These are phyloP conservation scores for Leucania comma DNA, from an alignment of 2,888 invertebrate species.

Conservation along the genomic window DNA sequence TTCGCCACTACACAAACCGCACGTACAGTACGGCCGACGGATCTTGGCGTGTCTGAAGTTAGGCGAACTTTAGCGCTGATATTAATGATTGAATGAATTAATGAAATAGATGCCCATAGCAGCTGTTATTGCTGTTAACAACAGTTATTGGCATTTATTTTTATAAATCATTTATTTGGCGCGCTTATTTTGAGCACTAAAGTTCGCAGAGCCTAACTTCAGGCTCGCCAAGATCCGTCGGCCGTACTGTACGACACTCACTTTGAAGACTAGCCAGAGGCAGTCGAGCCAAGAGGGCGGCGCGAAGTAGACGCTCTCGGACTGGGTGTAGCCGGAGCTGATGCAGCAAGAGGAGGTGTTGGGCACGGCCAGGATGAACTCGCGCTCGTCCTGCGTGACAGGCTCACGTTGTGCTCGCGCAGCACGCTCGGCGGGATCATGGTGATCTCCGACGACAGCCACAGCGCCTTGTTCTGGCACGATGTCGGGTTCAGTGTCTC, in stretches of 20 bases:
- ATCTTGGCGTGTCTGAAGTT: too few species aligned
- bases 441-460: slow-evolving; percentile 97
- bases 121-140: too few species aligned
- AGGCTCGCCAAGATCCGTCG: too few species aligned
- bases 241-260: slow-evolving; percentile 74
- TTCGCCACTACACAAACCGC: too few species aligned
- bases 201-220: too few species aligned
- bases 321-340: slow-evolving; percentile 96
- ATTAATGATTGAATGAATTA: too few species aligned
- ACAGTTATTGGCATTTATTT: too few species aligned
- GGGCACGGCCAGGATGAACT: slow-evolving; percentile 97
- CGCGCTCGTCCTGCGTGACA: slow-evolving; percentile 96
- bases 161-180: too few species aligned
- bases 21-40: too few species aligned
- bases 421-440: slow-evolving; percentile 97
- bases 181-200: too few species aligned
- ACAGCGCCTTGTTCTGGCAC: slow-evolving; percentile 95
- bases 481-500: slow-evolving; percentile 95
- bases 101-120: too few species aligned
- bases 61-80: too few species aligned
- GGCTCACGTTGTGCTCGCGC: slow-evolving; percentile 93
- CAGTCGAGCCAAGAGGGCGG: slow-evolving; percentile 94
- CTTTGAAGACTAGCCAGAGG: slow-evolving; percentile 94
- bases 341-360: slow-evolving; percentile 96
- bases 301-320: slow-evolving; percentile 98